Evolutionary conservation across 2,888 invertebrate genomes (phyloP), one percentile per base, ranked within the genome.

Genomic region (Lithodes maja): DNA sequence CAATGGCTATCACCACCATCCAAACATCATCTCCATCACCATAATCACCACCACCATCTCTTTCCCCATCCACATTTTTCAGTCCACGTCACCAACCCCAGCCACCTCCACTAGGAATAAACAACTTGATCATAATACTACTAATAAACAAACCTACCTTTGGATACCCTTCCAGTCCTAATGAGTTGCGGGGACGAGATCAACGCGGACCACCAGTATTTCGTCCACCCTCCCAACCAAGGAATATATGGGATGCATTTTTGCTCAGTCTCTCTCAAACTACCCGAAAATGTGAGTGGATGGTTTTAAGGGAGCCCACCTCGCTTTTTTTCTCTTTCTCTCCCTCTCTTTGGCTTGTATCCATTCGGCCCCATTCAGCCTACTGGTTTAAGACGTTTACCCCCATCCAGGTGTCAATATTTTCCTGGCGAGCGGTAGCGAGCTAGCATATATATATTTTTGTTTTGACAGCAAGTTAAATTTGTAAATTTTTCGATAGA

Each of bases 171-270:
- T 83, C 15, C 93, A 97, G 97, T 96, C 93, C 95, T 96, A 92
- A 95, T 95, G 92, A 94, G 96, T 0, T 98, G 98, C 92, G 97
- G 97, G 1, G 94, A 95, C 0, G 92, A 92, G 12, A 95, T 95
- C 0, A 96, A 96, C 0, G 95, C 95, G 83, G 97, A 97, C 93
- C 97, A 97, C 93, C 97, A 97, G 0, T 97, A 98, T 93, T 98
- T 97, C 93, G 95, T 95, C 15, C 98, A 96, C 79, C 86, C 89
- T n/a, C 77, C 50, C 74, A 33, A 50, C 75, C 33, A 33, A 33
- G 33, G 33, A 33, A 33, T 74, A 52, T 82, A 69, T 49, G 71
- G 77, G 71, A 7, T 77, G 83, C 12, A 93, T 54, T 94, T 95
- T 1, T 98, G 97, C 93, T 95, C 61, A 75, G 78, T 83, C 1